Conservation (phyloP, 2,888 invertebrate species). For the Onthophagus sagittarius region DNA sequence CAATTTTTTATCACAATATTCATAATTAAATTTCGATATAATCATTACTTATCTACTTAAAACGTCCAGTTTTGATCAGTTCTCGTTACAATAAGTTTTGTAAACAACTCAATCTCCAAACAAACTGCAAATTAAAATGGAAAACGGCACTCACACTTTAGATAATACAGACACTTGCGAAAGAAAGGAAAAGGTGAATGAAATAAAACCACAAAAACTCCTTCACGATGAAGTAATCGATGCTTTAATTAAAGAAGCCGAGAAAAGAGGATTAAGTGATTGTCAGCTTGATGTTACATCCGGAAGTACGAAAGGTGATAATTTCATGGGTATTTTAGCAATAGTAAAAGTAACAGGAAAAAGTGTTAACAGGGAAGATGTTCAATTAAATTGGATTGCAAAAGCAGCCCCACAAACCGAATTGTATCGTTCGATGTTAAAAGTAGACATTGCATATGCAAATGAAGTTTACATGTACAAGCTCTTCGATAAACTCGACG, state of each 20-base stretch:
- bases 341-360: conserved; percentile 9
- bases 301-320: conserved; percentile 15
- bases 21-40: too few species aligned
- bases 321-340: conserved; percentile 13
- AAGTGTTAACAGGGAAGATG: conserved; percentile 8
- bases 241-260: conserved; percentile 5
- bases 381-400: conserved; percentile 31
- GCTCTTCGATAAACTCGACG: conserved; percentile 31
- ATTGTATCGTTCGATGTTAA: conserved; percentile 27
- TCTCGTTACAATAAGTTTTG: too few species aligned
- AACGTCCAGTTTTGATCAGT: too few species aligned
- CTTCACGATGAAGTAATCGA: background rate
- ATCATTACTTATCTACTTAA: too few species aligned
- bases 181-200: background rate
- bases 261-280: background rate
- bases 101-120: too few species aligned
- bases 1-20: too few species aligned
- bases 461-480: conserved; percentile 36
- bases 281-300: background rate
- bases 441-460: conserved; percentile 29
- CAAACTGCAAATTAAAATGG: too few species aligned
- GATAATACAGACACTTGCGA: too few species aligned
- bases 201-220: background rate
- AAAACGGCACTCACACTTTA: too few species aligned
- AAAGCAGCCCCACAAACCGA: conserved; percentile 34